Base-by-base conservation (phyloP, 2,113 vertebrate species). In the Centropus unirufus region DNA sequence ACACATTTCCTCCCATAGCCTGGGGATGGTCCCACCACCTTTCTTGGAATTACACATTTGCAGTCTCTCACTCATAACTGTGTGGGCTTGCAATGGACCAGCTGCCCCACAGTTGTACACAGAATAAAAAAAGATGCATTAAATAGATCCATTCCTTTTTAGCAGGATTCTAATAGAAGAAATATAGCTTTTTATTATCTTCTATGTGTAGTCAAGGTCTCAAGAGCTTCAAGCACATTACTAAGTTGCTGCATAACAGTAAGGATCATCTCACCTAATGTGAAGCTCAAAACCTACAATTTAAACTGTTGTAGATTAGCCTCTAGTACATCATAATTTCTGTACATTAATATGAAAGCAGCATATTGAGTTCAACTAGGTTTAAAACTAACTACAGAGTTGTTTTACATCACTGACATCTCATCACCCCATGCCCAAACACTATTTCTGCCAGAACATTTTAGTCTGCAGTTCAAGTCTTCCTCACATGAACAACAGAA, bases 111-210 rank as follows among this genome's bases (percentile, higher is more conserved):
- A 80, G 62, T 40, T 64, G 21, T 47, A 23, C 30, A 2, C 24
- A 51, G 79, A 92, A 79, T 75, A 80, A 70, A 74, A 74, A 88
- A 85, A 27, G 44, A 92, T 36, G 23, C 8, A 29, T 79, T 47
- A 51, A 61, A 93, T 62, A 88, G 52, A 47, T 17, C 7, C 21
- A 63, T 36, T 44, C 66, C 42, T 78, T 83, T 87, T 46, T 70
- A 93, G 34, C 79, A 86, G 9, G 16, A 47, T 76, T 68, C 42
- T 68, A 5, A 44, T 34, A 76, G 23, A 22, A 91, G 7, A 39
- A 75, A 81, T 85, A 72, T 42, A 30, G 16, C 20, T 32, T 64
- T 68, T 10, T 32, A 30, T 59, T 14, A 4, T 63, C 54, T 64
- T 20, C 44, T 75, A 1, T 0, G 5, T 18, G 11, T 44, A 54